Evolutionary conservation across 2,888 invertebrate species (phyloP), one percentile per base, ranked within the genome.

Genomic region (Cerceris rybyensis): DNA sequence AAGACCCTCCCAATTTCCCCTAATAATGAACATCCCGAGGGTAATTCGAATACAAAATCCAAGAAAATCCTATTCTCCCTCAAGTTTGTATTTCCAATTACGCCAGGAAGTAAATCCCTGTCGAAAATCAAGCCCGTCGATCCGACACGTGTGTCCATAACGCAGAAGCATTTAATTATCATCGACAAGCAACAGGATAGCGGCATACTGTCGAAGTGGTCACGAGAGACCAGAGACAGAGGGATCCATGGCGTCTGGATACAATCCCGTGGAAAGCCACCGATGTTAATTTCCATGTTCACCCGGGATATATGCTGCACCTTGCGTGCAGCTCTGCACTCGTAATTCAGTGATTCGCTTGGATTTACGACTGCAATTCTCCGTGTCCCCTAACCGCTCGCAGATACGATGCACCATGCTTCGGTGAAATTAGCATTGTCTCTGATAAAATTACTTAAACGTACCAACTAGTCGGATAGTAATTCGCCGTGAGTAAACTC

Each of bases 261-360:
- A 61, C 81, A 84, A 83, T 84, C 78, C 74, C 66, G 72, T 68
- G 70, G 84, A 68, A 81, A 78, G 74, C 67, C 73, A 52, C 54
- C 72, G 55, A 72, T 84, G 84, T 81, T 71, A 82, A 86, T 84
- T 82, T 78, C 76, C 67, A 76, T 75, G 78, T 79, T 84, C 78
- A 78, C 73, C 68, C 52, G 58, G 55, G 74, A 74, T 73, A 76
- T 61, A 76, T 64, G 72, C 73, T 74, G 79, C 63, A 42, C 66
- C 63, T 70, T 67, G 67, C 63, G 59, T 70, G 57, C 64, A 70
- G 8, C 49, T 14, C 42, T 74, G 67, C 43, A 64, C 64, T 66
- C 73, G 79, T 74, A 78, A 80, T 70, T 80, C 79, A 71, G 68
- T 60, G 74, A 80, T 78, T 73, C 70, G 58, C 55, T 11, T 52